Evolutionary conservation across 2,113 vertebrate species (phyloP).

Genomic region (Lepus timidus): DNA sequence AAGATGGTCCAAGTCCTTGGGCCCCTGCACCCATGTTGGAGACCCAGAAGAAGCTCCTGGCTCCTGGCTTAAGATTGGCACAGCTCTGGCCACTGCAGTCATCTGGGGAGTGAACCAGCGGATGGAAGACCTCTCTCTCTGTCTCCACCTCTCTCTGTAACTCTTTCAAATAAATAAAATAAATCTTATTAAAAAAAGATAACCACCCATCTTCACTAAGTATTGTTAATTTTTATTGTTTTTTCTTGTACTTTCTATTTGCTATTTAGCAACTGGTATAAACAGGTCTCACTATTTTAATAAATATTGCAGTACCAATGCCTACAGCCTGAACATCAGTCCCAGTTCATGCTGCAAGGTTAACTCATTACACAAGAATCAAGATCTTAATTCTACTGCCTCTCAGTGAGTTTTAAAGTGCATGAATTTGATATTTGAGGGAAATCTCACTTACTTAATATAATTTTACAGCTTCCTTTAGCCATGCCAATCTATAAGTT

Average conservation of each 20-base stretch:
- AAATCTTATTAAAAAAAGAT: background rate
- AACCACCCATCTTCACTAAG: background rate
- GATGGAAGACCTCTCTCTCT: too few relatives aligned
- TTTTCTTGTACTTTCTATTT: slow-evolving; percentile 39
- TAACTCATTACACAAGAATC: slow-evolving; percentile 34
- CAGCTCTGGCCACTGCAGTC: too few relatives aligned
- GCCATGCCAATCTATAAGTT: slow-evolving; percentile 47
- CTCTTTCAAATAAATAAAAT: too few relatives aligned
- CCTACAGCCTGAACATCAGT: background rate
- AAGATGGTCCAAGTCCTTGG: too few relatives aligned
- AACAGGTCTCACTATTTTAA: slow-evolving; percentile 36
- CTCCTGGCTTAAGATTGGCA: too few relatives aligned
- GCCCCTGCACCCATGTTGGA: too few relatives aligned
- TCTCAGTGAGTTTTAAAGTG: background rate
- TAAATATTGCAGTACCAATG: background rate
- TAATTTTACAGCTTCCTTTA: slow-evolving; percentile 28
- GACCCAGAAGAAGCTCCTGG: too few relatives aligned
- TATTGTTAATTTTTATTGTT: slow-evolving; percentile 37
- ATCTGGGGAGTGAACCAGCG: too few relatives aligned
- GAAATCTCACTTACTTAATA: background rate
- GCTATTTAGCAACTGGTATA: slow-evolving; percentile 21
- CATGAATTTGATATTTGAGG: background rate
- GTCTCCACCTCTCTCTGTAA: too few relatives aligned
- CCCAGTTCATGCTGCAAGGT: slow-evolving; percentile 25
- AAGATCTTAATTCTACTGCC: slow-evolving; percentile 11